Evolutionary conservation across 1,140 invertebrate species (phyloP).

Genomic region (fruit fly (Drosophila melanogaster)): Release_6_plus_ISO1_MT NT_033777.3:23065001-23065500

Average conservation of each 20-base stretch:
- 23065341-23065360: slow-evolving; percentile 85
- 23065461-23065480: slow-evolving; percentile 72
- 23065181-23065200: slow-evolving; percentile 43
- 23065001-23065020: too few relatives aligned
- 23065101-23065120: slow-evolving; percentile 28
- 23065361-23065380: slow-evolving; percentile 84
- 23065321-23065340: slow-evolving; percentile 85
- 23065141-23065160: slow-evolving; percentile 56
- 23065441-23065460: slow-evolving; percentile 83
- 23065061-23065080: neutral
- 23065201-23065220: slow-evolving; percentile 16
- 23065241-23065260: slow-evolving; percentile 1
- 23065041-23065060: too few relatives aligned
- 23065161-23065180: slow-evolving; percentile 71
- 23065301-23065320: slow-evolving; percentile 85
- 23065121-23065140: slow-evolving; percentile 66
- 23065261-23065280: slow-evolving; percentile 70
- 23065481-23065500: slow-evolving; percentile 13
- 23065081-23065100: slow-evolving; percentile 25
- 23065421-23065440: slow-evolving; percentile 85
- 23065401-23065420: slow-evolving; percentile 85
- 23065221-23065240: slow-evolving; percentile 9
- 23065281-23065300: slow-evolving; percentile 78
- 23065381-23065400: slow-evolving; percentile 84
- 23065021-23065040: too few relatives aligned